Base-by-base conservation (phyloP, 2,888 invertebrate species). In the Norana najaformis region DNA sequence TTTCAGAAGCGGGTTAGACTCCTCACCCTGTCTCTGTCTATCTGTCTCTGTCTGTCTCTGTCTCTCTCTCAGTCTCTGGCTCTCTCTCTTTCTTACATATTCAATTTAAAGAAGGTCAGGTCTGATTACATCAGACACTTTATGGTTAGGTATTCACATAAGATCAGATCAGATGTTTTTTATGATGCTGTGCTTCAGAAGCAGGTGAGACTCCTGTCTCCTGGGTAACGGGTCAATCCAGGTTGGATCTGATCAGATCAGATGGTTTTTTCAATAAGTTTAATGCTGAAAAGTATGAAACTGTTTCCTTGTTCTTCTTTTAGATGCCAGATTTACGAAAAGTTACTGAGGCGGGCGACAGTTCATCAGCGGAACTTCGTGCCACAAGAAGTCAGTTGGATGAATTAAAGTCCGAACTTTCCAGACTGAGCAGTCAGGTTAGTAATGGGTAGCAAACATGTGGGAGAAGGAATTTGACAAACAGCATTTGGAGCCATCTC, bases 171-270 rank as follows among this genome's bases (percentile, higher is more conserved):
- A n/a, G n/a, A n/a, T n/a, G n/a, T n/a, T n/a, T n/a, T n/a, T n/a
- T n/a, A n/a, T n/a, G 98, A 98, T 94, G 95, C 96, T 11, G 89
- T 90, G 88, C 91, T 92, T 90, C 89, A 90, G 88, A 89, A 85
- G 89, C 92, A 91, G 92, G 92, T 92, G 5, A 53, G 90, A 69
- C 30, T 69, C 69, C 30, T n/a, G n/a, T n/a, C n/a, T n/a, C n/a
- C n/a, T n/a, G n/a, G n/a, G n/a, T n/a, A n/a, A n/a, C n/a, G n/a
- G n/a, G n/a, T n/a, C n/a, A n/a, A n/a, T n/a, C n/a, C n/a, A n/a
- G n/a, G n/a, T n/a, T 23, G 23, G 20, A 6, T 11, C 47, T 8
- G 47, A 47, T 47, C 47, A 47, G 11, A 47, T 47, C 6, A 23
- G 47, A 23, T 23, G 47, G 47, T 47, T 5, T 47, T 47, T 47